These are phyloP conservation scores for Conger conger DNA, from an alignment of 2,113 vertebrate species.

Conservation along the genomic window DNA sequence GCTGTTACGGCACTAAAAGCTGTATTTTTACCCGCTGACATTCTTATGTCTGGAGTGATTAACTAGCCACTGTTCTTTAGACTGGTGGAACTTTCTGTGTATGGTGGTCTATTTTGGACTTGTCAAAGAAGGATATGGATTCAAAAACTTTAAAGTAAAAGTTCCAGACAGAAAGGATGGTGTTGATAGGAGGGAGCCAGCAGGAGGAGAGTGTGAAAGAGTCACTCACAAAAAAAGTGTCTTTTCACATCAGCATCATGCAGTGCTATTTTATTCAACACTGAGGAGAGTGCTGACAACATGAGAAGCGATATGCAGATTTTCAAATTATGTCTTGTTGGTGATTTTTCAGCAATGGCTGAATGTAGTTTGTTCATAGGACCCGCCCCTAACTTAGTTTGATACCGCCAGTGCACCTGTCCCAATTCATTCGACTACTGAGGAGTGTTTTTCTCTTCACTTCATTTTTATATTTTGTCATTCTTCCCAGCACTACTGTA, in stretches of 20 bases:
- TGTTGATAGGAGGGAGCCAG: background rate
- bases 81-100: background rate
- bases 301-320: constrained; percentile 10
- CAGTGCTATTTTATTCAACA: background rate
- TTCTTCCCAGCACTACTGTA: background rate
- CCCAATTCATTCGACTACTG: background rate
- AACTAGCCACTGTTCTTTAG: background rate
- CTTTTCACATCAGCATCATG: background rate
- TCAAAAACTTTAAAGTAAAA: background rate
- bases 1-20: background rate
- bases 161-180: background rate
- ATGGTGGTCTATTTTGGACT: background rate
- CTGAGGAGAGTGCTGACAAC: background rate
- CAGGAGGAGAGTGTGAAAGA: background rate
- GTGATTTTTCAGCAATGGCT: background rate
- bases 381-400: background rate
- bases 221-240: background rate
- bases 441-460: background rate
- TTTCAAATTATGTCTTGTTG: background rate
- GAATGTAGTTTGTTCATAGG: background rate
- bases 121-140: background rate
- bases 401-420: background rate
- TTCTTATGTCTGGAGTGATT: background rate
- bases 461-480: too few species aligned
- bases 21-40: background rate